phyloP scores from a whole-genome alignment of 2,888 invertebrate genomes.

The Biston betularia region DNA sequence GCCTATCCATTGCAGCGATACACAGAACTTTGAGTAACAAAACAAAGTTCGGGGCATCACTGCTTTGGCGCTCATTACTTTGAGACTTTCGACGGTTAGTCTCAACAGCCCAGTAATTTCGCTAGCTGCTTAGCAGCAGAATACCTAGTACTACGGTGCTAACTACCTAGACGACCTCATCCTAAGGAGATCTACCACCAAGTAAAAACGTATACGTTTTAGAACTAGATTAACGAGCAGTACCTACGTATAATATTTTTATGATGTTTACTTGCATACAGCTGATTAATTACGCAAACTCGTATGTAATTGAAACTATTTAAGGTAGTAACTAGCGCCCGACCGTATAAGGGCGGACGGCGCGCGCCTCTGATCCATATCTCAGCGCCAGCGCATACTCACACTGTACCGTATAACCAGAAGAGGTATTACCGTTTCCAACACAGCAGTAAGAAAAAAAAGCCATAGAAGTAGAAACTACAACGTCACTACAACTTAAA shows the following conservation, averaged over 20 bases:
- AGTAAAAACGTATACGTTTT: conserved; percentile 1
- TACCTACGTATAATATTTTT: not conserved
- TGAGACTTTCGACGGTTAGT: no score
- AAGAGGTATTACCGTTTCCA: conserved; percentile 43
- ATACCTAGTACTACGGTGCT: no score
- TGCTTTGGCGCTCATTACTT: no score
- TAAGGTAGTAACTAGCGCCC: conserved; percentile 51
- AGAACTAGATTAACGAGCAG: conserved; percentile 1
- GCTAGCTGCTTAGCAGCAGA: no score
- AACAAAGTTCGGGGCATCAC: no score
- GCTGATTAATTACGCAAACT: conserved; percentile 27
- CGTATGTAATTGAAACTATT: conserved; percentile 27
- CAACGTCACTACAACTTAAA: not conserved
- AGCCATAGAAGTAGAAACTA: not conserved
- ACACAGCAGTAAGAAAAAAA: conserved; percentile 41
- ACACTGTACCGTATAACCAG: conserved; percentile 22
- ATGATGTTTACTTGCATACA: conserved; percentile 19
- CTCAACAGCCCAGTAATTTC: no score
- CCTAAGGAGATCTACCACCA: no score
- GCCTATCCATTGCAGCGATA: no score
- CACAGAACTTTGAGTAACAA: no score
- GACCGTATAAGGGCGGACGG: conserved; percentile 65
- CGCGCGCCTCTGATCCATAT: conserved; percentile 65
- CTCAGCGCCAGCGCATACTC: conserved; percentile 59
- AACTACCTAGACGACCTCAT: no score